These are phyloP conservation scores for Ephialtes manifestator DNA, from an alignment of 2,888 invertebrate species.

Conservation along the genomic window DNA sequence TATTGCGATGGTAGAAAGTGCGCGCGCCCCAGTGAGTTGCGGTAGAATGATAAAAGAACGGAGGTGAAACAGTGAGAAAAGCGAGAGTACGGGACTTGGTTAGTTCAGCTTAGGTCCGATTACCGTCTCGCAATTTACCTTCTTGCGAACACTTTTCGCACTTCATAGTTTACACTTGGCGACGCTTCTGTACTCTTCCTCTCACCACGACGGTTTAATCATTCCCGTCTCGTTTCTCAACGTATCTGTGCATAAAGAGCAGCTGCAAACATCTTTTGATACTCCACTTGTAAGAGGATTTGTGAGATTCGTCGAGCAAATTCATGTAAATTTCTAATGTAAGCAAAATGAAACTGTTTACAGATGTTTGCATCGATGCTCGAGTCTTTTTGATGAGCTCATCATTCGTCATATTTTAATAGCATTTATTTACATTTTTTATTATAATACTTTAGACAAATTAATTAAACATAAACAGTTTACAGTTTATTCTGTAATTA, in stretches of 20 bases:
- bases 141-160: constrained; percentile 67
- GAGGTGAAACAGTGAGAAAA: constrained; percentile 17
- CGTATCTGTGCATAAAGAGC: constrained; percentile 14
- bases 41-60: constrained; percentile 46
- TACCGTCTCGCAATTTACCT: constrained; percentile 69
- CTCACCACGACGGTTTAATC: constrained; percentile 50
- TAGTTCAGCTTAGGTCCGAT: constrained; percentile 70
- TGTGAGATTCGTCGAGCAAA: constrained; percentile 19
- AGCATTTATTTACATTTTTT: not conserved
- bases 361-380: not conserved
- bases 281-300: constrained; percentile 31
- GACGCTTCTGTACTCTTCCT: constrained; percentile 43
- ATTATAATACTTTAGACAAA: no score
- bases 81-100: constrained; percentile 59
- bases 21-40: constrained; percentile 26
- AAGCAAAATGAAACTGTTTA: not conserved
- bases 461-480: no score
- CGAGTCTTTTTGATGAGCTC: not conserved
- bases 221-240: constrained; percentile 42
- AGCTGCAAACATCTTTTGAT: constrained; percentile 3
- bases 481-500: no score
- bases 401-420: not conserved
- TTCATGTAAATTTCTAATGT: not conserved
- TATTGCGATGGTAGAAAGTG: constrained; percentile 46
- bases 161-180: constrained; percentile 69